A percentile compares a stretch with the other conserved stretches of the same genome.
Evolutionary conservation across 2,888 invertebrate genomes (phyloP).

Genomic region (Rhyacophila evoluta): DNA sequence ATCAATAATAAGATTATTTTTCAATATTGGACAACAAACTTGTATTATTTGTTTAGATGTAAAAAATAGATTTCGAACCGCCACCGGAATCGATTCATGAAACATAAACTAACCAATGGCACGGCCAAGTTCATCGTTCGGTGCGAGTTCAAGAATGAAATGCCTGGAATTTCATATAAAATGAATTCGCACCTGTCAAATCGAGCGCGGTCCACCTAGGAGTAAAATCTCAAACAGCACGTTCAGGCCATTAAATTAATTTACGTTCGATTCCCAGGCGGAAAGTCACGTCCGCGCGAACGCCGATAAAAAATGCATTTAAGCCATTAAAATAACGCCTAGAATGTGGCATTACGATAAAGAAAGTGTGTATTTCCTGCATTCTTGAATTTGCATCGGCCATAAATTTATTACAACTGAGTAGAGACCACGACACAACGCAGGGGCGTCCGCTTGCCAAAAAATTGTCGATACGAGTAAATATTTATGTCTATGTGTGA

Average conservation of each 20-base stretch:
- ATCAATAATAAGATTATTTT: too few species aligned
- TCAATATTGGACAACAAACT: too few species aligned
- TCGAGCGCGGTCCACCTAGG: not conserved
- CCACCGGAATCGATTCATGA: too few species aligned
- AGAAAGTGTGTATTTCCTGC: not conserved
- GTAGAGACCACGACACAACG: not conserved
- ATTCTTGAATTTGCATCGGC: conserved; percentile 1
- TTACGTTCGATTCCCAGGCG: not conserved
- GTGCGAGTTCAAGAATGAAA: not conserved
- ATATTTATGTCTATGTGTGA: too few species aligned
- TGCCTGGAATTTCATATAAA: not conserved
- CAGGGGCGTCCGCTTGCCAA: not conserved
- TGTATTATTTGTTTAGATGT: too few species aligned
- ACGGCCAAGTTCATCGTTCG: not conserved
- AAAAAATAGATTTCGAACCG: too few species aligned
- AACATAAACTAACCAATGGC: not conserved
- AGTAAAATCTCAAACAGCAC: not conserved
- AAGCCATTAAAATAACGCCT: not conserved
- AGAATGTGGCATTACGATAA: not conserved
- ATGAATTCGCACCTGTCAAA: not conserved
- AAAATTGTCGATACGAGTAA: too few species aligned
- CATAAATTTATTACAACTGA: not conserved
- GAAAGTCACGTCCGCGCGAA: not conserved
- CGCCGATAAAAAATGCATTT: conserved; percentile 9
- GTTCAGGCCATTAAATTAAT: not conserved